These are phyloP conservation scores for Atethmia centrago DNA, from an alignment of 2,888 invertebrate genomes.

Conservation along the genomic window DNA sequence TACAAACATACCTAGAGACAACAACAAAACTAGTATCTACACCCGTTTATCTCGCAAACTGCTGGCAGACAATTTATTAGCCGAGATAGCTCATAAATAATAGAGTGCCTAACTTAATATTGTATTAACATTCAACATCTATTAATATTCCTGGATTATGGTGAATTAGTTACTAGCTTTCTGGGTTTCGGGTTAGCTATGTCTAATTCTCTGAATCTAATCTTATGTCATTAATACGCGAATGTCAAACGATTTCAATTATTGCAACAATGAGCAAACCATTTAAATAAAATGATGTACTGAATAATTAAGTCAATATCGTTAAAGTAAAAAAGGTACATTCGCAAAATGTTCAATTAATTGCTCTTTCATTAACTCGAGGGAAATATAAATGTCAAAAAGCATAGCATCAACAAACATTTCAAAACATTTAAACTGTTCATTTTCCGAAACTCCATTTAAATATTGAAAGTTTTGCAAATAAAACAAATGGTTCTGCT, in stretches of 20 bases:
- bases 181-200: constrained; percentile 13
- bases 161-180: constrained; percentile 36
- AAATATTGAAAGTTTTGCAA: constrained; percentile 50
- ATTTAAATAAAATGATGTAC: constrained; percentile 8
- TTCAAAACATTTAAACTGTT: constrained; percentile 39
- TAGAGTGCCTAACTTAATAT: constrained; percentile 48
- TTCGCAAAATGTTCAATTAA: constrained; percentile 1
- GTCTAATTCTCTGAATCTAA: constrained; percentile 5
- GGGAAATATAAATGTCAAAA: constrained; percentile 19
- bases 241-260: not conserved
- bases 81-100: constrained; percentile 56
- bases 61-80: constrained; percentile 47
- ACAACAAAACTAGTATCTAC: constrained; percentile 11
- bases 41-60: constrained; percentile 41
- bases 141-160: constrained; percentile 61
- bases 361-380: constrained; percentile 2
- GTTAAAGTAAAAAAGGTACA: constrained; percentile 3
- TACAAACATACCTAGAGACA: not conserved
- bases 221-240: not conserved
- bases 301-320: constrained; percentile 1
- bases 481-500: constrained; percentile 55
- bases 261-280: not conserved
- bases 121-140: constrained; percentile 55
- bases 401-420: constrained; percentile 19
- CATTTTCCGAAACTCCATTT: constrained; percentile 35